Base-by-base conservation (phyloP, 2,797 vertebrate genomes). In the Siniperca obscura region DNA sequence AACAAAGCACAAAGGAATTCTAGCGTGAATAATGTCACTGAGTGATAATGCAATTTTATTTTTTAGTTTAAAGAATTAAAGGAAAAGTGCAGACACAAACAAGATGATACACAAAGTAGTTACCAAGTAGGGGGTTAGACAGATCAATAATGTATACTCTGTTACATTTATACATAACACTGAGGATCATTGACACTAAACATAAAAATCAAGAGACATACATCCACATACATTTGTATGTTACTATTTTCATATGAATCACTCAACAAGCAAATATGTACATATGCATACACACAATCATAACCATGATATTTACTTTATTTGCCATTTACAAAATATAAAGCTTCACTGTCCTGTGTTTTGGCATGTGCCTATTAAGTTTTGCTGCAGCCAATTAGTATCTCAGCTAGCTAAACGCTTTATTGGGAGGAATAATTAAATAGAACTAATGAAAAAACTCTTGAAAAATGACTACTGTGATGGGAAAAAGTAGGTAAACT, bases 391-490 rank as follows among this genome's bases (percentile, higher is more conserved):
- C 34, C 67, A 73, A 38, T 61, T 70, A n/a, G 7, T 34, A 40
- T 62, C 25, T 64, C 30, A 81, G 95, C 93, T 93, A 94, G 94
- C 93, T 94, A 93, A 95, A 96, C 96, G 96, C 81, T 94, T 96
- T 96, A 96, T 96, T 96, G 56, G 21, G 22, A 90, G 90, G 90
- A 93, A 93, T 95, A 96, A 96, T 96, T 95, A 96, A 97, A 97
- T 96, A 93, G 21, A 17, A 64, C 82, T 1, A 55, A 61, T 70
- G 30, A 76, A 73, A 42, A 79, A 67, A 72, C 13, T 78, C 36
- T 50, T 44, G n/a, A 80, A 66, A 25, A n/a, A 75, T 22, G 9
- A 66, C 48, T 10, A 53, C 12, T 74, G 25, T 66, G 70, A 46
- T 38, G 13, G 36, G 22, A 27, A 42, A 44, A 44, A 27, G 34